Evolutionary conservation across 2,888 invertebrate species (phyloP).

Genomic region (Atherix ibis): DNA sequence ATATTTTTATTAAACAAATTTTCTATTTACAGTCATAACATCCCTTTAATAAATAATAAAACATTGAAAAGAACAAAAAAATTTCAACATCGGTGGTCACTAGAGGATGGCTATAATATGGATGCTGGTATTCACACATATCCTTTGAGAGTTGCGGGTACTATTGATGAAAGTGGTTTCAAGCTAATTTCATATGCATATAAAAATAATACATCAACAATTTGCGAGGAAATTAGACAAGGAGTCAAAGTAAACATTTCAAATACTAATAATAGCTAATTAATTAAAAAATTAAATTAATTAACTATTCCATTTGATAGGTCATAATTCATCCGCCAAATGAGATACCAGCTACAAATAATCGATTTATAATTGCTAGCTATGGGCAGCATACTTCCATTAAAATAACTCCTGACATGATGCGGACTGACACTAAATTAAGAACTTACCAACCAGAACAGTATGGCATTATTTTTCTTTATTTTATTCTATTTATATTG

Average conservation of each 20-base stretch:
- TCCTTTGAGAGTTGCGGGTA: conserved; percentile 48
- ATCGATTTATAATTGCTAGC: conserved; percentile 54
- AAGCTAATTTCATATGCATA: conserved; percentile 44
- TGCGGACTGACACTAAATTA: no score
- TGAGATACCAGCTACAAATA: conserved; percentile 31
- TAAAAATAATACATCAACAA: conserved; percentile 45
- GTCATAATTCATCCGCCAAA: conserved; percentile 28
- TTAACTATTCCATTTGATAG: conserved; percentile 13
- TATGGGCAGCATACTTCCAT: conserved; percentile 54
- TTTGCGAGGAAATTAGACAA: conserved; percentile 56
- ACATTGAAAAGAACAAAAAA: no score
- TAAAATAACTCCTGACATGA: conserved; percentile 58
- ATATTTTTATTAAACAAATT: no score
- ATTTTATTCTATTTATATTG: no score
- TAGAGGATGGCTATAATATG: conserved; percentile 44
- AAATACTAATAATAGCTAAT: conserved; percentile 9
- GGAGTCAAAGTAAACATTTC: conserved; percentile 66
- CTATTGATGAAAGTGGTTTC: conserved; percentile 50
- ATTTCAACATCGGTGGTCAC: no score
- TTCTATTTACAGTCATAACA: no score
- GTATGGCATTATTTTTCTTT: no score
- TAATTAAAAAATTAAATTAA: no score
- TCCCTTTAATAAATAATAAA: no score
- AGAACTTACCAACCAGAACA: no score
- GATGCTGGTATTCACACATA: conserved; percentile 42